These are phyloP conservation scores for Drymodes brunneopygia DNA, from an alignment of 2,113 vertebrate genomes.

Conservation along the genomic window DNA sequence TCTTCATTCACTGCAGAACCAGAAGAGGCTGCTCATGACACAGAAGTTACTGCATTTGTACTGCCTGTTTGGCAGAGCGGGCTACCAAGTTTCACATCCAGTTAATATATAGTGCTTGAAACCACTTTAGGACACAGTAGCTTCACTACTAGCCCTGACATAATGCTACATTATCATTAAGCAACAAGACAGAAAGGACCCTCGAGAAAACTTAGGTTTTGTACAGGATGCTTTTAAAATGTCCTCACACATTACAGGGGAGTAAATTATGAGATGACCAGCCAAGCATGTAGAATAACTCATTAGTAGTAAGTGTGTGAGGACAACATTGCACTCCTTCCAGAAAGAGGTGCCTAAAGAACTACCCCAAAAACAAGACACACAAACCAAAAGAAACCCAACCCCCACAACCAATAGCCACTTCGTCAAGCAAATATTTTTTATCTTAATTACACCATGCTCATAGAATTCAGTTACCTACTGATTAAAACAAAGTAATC, in stretches of 20 bases:
- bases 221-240: background rate
- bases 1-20: background rate
- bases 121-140: background rate
- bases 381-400: background rate
- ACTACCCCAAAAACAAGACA: background rate
- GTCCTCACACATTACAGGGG: background rate
- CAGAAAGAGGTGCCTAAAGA: background rate
- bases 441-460: background rate
- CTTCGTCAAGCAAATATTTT: background rate
- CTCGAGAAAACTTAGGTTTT: background rate
- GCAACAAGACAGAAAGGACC: background rate
- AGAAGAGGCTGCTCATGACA: conserved; percentile 28
- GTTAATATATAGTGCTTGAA: background rate
- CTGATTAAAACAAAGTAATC: background rate
- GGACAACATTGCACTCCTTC: background rate
- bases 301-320: background rate
- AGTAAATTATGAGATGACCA: background rate
- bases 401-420: background rate
- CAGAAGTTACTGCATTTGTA: background rate
- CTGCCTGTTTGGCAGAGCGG: accelerated
- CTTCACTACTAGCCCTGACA: background rate
- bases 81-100: background rate
- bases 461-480: background rate
- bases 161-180: background rate
- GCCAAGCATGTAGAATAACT: background rate